Conservation (phyloP, 1,140 invertebrate genomes). For the Zaprionus lachaisei region DNA sequence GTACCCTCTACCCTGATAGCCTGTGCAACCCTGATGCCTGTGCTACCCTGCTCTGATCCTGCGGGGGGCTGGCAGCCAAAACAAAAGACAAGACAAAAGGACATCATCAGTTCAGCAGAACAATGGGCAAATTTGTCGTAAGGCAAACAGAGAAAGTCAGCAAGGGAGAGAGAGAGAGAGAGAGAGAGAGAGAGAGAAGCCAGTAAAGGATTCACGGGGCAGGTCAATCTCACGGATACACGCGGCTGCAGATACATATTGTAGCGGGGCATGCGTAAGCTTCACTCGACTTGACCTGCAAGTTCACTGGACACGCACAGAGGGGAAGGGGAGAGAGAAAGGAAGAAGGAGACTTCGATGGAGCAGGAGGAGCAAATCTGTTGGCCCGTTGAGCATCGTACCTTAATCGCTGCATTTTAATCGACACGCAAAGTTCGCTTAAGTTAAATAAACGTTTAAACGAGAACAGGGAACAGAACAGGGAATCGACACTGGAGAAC, state of each 20-base stretch:
- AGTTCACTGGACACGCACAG: constrained; percentile 77
- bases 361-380: neutral
- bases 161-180: constrained; percentile 41
- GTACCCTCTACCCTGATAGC: constrained; percentile 2
- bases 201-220: constrained; percentile 62
- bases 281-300: constrained; percentile 63
- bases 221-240: constrained; percentile 31
- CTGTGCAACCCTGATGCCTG: neutral
- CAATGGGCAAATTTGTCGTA: constrained; percentile 82
- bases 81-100: constrained; percentile 67
- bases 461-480: constrained; percentile 65
- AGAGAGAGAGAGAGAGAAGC: constrained; percentile 23
- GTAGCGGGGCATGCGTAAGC: constrained; percentile 71
- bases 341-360: too few relatives aligned
- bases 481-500: constrained; percentile 20
- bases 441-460: constrained; percentile 83
- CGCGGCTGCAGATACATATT: constrained; percentile 6
- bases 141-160: constrained; percentile 64
- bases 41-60: constrained; percentile 30
- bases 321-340: neutral
- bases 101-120: constrained; percentile 69
- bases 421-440: constrained; percentile 83
- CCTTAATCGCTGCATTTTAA: constrained; percentile 82
- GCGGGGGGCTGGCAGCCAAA: constrained; percentile 45
- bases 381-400: constrained; percentile 53